phyloP scores from a whole-genome alignment of 2,797 vertebrate species.

The Lacerta agilis region DNA sequence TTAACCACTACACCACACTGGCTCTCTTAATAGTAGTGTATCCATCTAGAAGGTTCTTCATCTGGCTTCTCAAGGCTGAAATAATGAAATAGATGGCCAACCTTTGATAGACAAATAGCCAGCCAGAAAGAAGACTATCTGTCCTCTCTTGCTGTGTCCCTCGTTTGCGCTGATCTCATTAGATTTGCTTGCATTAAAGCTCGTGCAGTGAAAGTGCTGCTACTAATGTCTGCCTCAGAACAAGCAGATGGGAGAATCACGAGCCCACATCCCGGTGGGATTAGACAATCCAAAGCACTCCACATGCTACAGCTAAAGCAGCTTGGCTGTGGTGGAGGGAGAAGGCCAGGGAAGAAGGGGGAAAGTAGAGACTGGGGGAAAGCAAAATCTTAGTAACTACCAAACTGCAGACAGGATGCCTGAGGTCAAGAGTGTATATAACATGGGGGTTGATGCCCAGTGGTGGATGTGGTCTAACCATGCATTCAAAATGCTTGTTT shows the following conservation, averaged over 20 bases:
- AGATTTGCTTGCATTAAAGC: slow-evolving; percentile 21
- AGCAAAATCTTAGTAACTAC: background rate
- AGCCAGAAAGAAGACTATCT: slow-evolving; percentile 3
- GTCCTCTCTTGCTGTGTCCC: slow-evolving; percentile 4
- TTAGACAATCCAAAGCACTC: background rate
- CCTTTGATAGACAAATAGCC: background rate
- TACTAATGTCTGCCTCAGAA: background rate
- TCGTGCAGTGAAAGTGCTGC: background rate
- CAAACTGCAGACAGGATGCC: too few species aligned
- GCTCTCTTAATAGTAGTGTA: background rate
- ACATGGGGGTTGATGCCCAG: background rate
- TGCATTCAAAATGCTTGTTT: too few species aligned
- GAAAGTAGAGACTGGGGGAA: background rate
- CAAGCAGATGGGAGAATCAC: background rate
- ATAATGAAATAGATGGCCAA: background rate
- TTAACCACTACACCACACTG: too few species aligned
- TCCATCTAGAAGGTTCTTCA: background rate
- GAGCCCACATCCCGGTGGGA: background rate
- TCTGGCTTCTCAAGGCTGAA: background rate
- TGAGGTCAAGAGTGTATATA: background rate
- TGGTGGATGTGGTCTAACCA: background rate
- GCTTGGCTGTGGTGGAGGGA: background rate
- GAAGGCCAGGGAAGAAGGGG: background rate
- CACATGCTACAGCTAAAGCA: fast-evolving
- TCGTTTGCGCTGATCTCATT: slow-evolving; percentile 33